These are phyloP conservation scores for Paradoxurus hermaphroditus DNA, from an alignment of 2,113 vertebrate species.

Conservation along the genomic window DNA sequence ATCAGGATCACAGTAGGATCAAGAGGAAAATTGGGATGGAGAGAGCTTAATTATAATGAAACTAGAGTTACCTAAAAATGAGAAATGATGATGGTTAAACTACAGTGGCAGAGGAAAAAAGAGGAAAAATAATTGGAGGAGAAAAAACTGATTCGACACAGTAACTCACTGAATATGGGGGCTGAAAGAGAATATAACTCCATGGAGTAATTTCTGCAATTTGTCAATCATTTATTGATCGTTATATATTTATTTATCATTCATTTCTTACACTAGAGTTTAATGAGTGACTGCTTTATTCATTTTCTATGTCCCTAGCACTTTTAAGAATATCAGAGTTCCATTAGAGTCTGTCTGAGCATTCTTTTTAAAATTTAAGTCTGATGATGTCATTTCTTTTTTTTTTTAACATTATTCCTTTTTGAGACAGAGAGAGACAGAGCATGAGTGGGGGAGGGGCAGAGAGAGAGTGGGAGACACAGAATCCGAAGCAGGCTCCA, in stretches of 20 bases:
- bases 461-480: no score
- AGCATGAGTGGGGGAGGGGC: no score
- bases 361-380: constrained; percentile 36
- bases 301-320: background rate
- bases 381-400: background rate
- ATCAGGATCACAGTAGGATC: background rate
- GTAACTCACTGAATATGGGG: background rate
- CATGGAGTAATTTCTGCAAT: background rate
- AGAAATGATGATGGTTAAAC: background rate
- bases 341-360: background rate
- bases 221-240: background rate
- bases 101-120: background rate
- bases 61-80: background rate
- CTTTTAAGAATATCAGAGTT: background rate
- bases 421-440: no score
- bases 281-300: background rate
- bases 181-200: background rate
- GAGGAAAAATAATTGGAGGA: background rate
- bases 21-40: background rate
- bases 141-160: background rate
- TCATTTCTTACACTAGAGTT: constrained; percentile 1
- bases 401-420: no score
- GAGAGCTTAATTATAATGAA: background rate
- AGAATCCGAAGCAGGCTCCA: no score
- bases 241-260: background rate